Evolutionary conservation across 2,888 invertebrate genomes (phyloP).

Genomic region (Lepidocyrtoides sp.): DNA sequence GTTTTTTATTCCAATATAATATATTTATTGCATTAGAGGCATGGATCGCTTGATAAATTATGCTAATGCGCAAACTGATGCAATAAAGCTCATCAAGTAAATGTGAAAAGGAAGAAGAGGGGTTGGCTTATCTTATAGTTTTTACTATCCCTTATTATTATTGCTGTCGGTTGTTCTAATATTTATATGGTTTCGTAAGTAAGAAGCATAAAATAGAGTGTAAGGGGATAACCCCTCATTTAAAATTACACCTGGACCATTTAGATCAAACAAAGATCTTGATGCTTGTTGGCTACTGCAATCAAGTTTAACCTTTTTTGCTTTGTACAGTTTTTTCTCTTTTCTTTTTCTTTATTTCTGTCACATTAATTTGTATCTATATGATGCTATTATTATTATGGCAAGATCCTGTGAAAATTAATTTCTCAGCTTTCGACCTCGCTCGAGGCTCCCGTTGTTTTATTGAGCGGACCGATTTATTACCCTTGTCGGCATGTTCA

Average conservation of each 20-base stretch:
- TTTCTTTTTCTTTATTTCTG: constrained; percentile 57
- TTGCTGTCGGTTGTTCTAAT: constrained; percentile 14
- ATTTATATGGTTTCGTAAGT: neutral
- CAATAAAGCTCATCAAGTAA: constrained; percentile 23
- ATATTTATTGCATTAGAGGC: neutral
- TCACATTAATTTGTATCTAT: constrained; percentile 58
- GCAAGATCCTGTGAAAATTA: constrained; percentile 63
- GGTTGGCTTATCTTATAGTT: constrained; percentile 17
- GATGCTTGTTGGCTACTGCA: constrained; percentile 35
- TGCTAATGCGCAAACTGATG: neutral
- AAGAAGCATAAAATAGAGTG: neutral
- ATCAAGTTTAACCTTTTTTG: constrained; percentile 55
- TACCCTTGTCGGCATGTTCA: constrained; percentile 65
- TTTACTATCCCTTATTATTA: neutral
- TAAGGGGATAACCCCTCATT: constrained; percentile 30
- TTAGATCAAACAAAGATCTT: constrained; percentile 63
- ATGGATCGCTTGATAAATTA: neutral
- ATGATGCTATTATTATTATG: neutral
- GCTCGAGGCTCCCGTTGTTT: constrained; percentile 66
- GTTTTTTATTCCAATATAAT: neutral
- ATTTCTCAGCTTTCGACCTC: constrained; percentile 71
- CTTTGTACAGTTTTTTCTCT: neutral
- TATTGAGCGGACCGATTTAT: constrained; percentile 72
- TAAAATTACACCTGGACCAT: constrained; percentile 72
- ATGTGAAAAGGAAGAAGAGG: constrained; percentile 34